Conservation (phyloP, 2,888 invertebrate species). For the Podabrus alpinus region DNA sequence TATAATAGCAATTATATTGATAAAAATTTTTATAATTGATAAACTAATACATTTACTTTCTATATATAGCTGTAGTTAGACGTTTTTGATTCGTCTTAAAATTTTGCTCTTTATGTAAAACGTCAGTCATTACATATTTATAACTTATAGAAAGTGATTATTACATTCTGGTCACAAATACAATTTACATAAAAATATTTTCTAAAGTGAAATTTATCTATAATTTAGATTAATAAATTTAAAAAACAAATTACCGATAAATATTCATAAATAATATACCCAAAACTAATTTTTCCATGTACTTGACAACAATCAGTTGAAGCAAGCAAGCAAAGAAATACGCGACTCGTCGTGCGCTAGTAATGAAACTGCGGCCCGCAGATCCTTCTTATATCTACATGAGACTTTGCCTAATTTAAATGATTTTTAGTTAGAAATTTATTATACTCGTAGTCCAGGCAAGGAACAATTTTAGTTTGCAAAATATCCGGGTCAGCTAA, state of each 20-base stretch:
- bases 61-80: neutral
- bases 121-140: neutral
- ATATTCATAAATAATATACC: neutral
- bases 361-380: no score
- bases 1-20: neutral
- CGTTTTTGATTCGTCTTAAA: neutral
- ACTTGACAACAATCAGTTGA: no score
- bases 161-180: neutral
- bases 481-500: no score
- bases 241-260: neutral
- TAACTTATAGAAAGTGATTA: conserved; percentile 3
- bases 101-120: neutral
- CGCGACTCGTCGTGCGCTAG: no score
- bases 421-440: no score
- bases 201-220: neutral
- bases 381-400: no score
- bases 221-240: neutral
- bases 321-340: no score
- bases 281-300: no score
- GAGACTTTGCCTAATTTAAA: no score
- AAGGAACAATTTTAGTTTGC: no score
- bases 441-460: no score
- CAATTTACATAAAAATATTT: neutral
- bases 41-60: neutral
- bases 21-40: neutral